Base-by-base conservation (phyloP, 2,888 invertebrate genomes). In the Nemoura dubitans region DNA sequence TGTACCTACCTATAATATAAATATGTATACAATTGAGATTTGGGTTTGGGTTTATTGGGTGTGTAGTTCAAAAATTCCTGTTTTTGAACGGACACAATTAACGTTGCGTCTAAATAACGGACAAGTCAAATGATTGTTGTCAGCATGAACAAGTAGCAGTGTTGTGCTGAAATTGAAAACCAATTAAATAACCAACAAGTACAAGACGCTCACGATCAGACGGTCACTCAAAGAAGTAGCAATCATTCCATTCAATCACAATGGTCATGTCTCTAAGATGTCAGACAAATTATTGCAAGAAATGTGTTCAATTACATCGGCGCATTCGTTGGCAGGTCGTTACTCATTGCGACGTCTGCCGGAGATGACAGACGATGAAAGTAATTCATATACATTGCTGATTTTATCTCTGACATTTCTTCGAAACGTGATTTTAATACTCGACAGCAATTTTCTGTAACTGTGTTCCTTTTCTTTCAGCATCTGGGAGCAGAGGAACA, bases 401-500 rank as follows among this genome's bases (percentile, higher is more conserved):
- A 59, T 59, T 59, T 59, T 1, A 21, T 59, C 21, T 10, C 21
- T 7, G 10, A 21, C 21, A 36, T 6, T 36, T 36, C 59, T 1
- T 59, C 21, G 81, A 81, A 6, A 81, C 16, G 26, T 78, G 27
- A 36, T 36, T 36, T 36, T 10, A 10, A 36, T 36, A 36, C 5
- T 3, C 30, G 14, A 1, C 81, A n/a, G 14, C 10, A 6, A 28
- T 28, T 25, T n/a, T 26, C 83, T 28, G 27, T 27, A 83, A 27
- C 43, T 25, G 26, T 26, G 43, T 28, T 36, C 27, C 30, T 84
- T 30, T 26, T 83, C 30, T 84, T 84, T 84, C 10, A 27, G 43
- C 42, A 42, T 43, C 76, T 42, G 27, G 16, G 59, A 16, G 59
- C 10, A 59, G 36, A 36, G 21, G 59, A 59, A 21, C 59, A 36